These are phyloP conservation scores for Hypena proboscidalis DNA, from an alignment of 2,888 invertebrate genomes.

Conservation along the genomic window DNA sequence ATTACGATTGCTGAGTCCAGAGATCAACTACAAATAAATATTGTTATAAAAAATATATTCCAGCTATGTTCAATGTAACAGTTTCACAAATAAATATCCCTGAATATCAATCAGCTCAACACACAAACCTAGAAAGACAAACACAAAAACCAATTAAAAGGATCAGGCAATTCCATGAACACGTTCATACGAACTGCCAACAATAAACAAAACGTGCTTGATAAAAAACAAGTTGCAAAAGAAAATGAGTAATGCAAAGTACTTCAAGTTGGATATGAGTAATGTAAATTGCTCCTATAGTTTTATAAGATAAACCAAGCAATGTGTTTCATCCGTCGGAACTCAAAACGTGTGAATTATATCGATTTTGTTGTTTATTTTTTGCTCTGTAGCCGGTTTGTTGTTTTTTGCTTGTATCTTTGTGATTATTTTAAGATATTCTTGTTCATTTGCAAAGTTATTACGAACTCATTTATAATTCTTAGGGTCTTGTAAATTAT, in stretches of 20 bases:
- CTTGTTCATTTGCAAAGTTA: constrained; percentile 28
- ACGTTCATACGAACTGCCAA: not conserved
- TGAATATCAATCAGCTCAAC: not conserved
- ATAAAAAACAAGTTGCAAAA: constrained; percentile 10
- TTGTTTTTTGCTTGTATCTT: constrained; percentile 27
- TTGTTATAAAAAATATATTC: too few species aligned
- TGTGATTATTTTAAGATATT: constrained; percentile 38
- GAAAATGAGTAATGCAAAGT: constrained; percentile 15
- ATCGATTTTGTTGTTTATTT: constrained; percentile 50
- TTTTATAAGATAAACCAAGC: constrained; percentile 34
- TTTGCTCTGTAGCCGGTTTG: constrained; percentile 28
- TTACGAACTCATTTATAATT: constrained; percentile 25
- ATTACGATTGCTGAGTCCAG: too few species aligned
- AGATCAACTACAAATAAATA: too few species aligned
- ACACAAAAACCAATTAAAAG: constrained; percentile 1
- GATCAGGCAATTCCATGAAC: not conserved
- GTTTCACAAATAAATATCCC: too few species aligned
- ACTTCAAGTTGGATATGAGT: constrained; percentile 27
- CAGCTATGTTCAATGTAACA: too few species aligned
- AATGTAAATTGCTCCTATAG: constrained; percentile 44
- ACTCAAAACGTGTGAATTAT: constrained; percentile 56
- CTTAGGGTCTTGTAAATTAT: constrained; percentile 33
- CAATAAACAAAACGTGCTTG: constrained; percentile 8
- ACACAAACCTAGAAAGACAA: not conserved
- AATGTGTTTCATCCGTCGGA: constrained; percentile 39